These are phyloP conservation scores for Otus scops DNA, from an alignment of 2,797 vertebrate species.

Conservation along the genomic window DNA sequence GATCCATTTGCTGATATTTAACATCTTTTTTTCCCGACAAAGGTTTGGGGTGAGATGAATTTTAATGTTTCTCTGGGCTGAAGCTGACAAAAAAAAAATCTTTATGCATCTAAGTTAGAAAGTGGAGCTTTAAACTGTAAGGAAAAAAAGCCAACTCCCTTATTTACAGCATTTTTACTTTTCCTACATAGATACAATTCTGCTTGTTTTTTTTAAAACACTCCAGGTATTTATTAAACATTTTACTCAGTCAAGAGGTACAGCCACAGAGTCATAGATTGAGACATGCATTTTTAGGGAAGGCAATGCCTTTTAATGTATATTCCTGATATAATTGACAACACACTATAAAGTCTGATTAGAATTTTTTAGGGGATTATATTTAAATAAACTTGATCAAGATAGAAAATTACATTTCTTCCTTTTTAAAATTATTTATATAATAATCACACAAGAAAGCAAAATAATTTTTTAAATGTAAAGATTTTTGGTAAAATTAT, in stretches of 20 bases:
- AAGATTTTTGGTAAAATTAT: neutral
- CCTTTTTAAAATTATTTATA: neutral
- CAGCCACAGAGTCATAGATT: neutral
- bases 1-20: conserved; percentile 81
- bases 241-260: neutral
- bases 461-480: neutral
- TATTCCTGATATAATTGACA: neutral
- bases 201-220: neutral
- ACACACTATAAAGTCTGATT: neutral
- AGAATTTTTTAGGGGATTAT: neutral
- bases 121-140: conserved; percentile 58
- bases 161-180: conserved; percentile 62
- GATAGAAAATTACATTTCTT: neutral
- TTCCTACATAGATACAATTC: conserved; percentile 7
- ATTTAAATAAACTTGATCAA: neutral
- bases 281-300: neutral
- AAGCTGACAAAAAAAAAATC: conserved; percentile 69
- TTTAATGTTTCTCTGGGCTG: conserved; percentile 74
- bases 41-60: conserved; percentile 74
- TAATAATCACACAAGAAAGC: neutral
- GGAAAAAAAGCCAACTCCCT: conserved; percentile 43
- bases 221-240: neutral
- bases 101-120: conserved; percentile 67
- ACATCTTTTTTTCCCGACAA: conserved; percentile 74
- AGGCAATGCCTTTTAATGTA: neutral